Evolutionary conservation across 1,140 invertebrate species (phyloP), one percentile per base, ranked within the genome.

Genomic region (Nephila pilipes): DNA sequence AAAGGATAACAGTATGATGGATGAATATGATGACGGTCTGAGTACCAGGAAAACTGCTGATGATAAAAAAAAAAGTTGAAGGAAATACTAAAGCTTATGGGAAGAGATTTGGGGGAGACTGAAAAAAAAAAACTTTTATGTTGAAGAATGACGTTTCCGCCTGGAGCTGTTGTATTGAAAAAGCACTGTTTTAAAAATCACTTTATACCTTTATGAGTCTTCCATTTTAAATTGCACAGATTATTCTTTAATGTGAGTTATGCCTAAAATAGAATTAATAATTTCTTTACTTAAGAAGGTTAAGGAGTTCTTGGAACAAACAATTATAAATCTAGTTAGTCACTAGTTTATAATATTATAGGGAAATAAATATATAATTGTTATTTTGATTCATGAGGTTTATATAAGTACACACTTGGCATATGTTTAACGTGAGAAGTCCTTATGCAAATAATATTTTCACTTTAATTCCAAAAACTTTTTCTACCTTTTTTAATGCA

Each of bases 1-100:
- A 88, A 88, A 88, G 60, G 87, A 88, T 88, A 88, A 88, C 87
- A 69, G 14, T 65, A 46, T 88, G 87, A 88, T 88, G 87, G 87
- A 88, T 88, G 87, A n/a, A 63, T 36, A 36, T 87, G 55, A 87
- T 36, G 85, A 87, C 32, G 65, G 8, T 75, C 63, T 65, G 63
- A 60, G 55, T 18, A 20, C 25, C 25, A 75, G 69, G 63, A 75
- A 65, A 65, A 88, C 63, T 55, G 87, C 20, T 46, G 87, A 69
- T 54, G 83, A 81, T 4, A 25, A 18, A 14, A n/a, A 46, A 36
- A 65, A 69, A 75, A 29, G 29, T 14, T 14, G 29, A 75, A 75
- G 65, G 29, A 75, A 32, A 75, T 75, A 75, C 65, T 75, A 75
- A 75, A 55, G 38, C 80, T 57, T 54, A 83, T 83, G 80, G 54